These are phyloP conservation scores for Drosophila funebris DNA, from an alignment of 1,140 invertebrate species.

Conservation along the genomic window DNA sequence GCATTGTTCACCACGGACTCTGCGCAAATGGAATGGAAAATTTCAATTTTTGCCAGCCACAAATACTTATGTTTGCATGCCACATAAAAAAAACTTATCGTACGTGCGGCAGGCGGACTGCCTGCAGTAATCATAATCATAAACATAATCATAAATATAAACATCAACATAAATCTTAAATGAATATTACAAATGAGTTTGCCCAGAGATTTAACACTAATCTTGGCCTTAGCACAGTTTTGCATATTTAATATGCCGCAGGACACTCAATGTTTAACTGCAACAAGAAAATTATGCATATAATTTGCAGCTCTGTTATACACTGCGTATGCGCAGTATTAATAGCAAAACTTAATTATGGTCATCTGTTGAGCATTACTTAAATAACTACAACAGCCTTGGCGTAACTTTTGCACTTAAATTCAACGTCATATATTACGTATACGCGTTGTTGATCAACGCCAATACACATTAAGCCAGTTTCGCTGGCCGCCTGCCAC, in stretches of 20 bases:
- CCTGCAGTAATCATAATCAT: constrained; percentile 14
- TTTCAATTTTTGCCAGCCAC: constrained; percentile 37
- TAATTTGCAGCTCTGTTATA: constrained; percentile 16
- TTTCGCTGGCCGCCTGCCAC: not conserved
- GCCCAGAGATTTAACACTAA: constrained; percentile 22
- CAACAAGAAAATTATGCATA: not conserved
- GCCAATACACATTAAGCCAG: not conserved
- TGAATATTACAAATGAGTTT: constrained; percentile 27
- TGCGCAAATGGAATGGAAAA: constrained; percentile 78
- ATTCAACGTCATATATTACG: constrained; percentile 41
- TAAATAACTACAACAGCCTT: constrained; percentile 13
- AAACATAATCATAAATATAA: constrained; percentile 10
- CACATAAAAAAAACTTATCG: not conserved
- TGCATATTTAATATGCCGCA: constrained; percentile 28
- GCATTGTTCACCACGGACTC: constrained; percentile 87
- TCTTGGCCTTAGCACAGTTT: constrained; percentile 3
- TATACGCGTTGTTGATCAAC: constrained; percentile 36
- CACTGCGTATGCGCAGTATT: constrained; percentile 59
- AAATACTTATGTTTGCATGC: constrained; percentile 6
- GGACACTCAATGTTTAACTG: not conserved
- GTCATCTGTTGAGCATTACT: constrained; percentile 12
- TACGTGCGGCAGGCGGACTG: not conserved
- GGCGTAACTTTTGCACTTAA: not conserved
- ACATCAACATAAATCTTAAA: constrained; percentile 39
- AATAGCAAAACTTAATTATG: constrained; percentile 59